A percentile compares a stretch with the other conserved stretches of the same genome.
These are phyloP conservation scores for Slavum lentiscoides DNA, from an alignment of 2,888 invertebrate genomes.

Conservation along the genomic window DNA sequence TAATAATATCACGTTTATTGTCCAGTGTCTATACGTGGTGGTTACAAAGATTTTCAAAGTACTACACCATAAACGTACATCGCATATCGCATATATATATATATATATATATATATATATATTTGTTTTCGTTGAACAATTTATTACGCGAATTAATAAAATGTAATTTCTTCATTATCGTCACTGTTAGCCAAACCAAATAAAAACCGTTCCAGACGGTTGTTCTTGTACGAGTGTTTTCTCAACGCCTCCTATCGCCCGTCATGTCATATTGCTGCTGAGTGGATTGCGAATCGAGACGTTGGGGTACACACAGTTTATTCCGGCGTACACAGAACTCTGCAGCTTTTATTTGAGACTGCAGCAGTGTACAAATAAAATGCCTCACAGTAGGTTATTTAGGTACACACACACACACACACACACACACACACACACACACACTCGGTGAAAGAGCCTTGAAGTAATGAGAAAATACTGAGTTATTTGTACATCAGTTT, in stretches of 20 bases:
- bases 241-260: neutral
- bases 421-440: neutral
- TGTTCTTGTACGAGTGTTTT: neutral
- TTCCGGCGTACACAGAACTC: neutral
- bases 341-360: constrained; percentile 11
- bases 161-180: no score
- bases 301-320: neutral
- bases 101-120: no score
- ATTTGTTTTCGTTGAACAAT: no score
- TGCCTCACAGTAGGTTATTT: constrained; percentile 16
- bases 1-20: no score
- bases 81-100: no score
- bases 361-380: constrained; percentile 21
- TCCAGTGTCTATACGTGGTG: no score
- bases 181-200: no score
- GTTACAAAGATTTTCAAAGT: no score
- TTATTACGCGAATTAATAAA: no score
- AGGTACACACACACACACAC: neutral
- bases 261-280: neutral
- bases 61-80: no score
- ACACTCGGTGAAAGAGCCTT: neutral
- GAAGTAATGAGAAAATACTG: constrained; percentile 43
- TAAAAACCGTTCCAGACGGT: no score
- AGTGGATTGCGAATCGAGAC: constrained; percentile 9
- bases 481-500: constrained; percentile 48